Percentiles rank a stretch among this genome's conserved stretches.
These are phyloP conservation scores for Hemitrygon akajei DNA, from an alignment of 2,797 vertebrate species.

Conservation along the genomic window DNA sequence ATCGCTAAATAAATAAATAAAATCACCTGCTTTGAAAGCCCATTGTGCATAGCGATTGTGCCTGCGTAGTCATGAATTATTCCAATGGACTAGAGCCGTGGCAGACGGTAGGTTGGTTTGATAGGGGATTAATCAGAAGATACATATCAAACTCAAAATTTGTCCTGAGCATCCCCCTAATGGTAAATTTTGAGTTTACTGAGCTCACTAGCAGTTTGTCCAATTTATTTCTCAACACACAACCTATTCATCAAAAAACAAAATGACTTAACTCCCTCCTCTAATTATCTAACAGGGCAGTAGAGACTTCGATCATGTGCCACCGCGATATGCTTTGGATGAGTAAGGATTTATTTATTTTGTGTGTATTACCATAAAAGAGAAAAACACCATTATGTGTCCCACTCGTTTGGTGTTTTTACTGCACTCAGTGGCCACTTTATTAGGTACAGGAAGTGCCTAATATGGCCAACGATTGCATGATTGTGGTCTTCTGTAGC, in stretches of 20 bases:
- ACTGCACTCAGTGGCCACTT: no score
- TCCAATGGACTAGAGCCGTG: conserved; percentile 62
- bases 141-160: conserved; percentile 80
- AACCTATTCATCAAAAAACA: conserved; percentile 75
- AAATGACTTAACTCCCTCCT: conserved; percentile 60
- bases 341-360: conserved; percentile 16
- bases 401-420: not conserved
- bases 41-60: conserved; percentile 11
- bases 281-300: conserved; percentile 36
- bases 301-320: conserved; percentile 12
- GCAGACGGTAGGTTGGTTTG: conserved; percentile 74
- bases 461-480: no score
- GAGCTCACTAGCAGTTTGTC: conserved; percentile 73
- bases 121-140: conserved; percentile 87
- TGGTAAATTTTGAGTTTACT: conserved; percentile 82
- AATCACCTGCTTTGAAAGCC: not conserved
- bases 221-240: conserved; percentile 77
- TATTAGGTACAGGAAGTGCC: no score
- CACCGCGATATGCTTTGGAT: not conserved
- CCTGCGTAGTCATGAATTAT: conserved; percentile 72
- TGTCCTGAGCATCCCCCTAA: conserved; percentile 81
- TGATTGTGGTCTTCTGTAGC: no score
- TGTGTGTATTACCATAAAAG: not conserved
- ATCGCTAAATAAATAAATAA: not conserved
- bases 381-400: not conserved